Conservation (phyloP, 1,140 invertebrate genomes). For the Cydia pomonella region DNA sequence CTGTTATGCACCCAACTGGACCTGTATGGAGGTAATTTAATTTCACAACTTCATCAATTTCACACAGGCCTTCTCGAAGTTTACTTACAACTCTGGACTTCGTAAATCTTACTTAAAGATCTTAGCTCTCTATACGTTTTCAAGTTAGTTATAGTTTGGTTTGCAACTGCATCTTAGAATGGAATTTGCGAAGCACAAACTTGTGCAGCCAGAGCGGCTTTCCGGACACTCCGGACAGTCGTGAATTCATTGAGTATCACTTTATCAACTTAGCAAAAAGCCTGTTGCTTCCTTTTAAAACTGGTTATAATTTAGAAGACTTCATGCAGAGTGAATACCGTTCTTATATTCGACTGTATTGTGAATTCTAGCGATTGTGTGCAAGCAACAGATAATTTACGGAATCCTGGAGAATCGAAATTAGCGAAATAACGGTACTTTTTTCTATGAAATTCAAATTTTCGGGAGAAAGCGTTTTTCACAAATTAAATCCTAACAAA, state of each 20-base stretch:
- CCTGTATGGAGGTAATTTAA: slow-evolving; percentile 87
- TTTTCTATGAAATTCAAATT: no score
- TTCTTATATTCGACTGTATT: no score
- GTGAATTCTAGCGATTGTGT: no score
- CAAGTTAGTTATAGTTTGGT: slow-evolving; percentile 18
- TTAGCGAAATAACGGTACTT: no score
- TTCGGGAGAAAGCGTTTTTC: no score
- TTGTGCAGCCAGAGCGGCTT: neutral
- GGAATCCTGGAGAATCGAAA: no score
- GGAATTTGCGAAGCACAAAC: slow-evolving; percentile 1
- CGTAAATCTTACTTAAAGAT: neutral
- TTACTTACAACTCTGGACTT: neutral
- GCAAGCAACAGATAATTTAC: no score
- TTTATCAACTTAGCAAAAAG: slow-evolving; percentile 26
- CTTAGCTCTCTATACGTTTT: slow-evolving; percentile 1
- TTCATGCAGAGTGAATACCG: neutral
- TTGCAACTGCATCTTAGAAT: neutral
- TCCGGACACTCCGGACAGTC: neutral
- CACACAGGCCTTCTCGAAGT: slow-evolving; percentile 10
- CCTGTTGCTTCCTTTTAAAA: neutral
- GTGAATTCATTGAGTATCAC: neutral
- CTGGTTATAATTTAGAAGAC: neutral
- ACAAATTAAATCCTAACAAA: no score
- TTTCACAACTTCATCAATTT: slow-evolving; percentile 6
- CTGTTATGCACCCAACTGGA: slow-evolving; percentile 89